A percentile compares a stretch with the other conserved stretches of the same genome.
Conservation (phyloP, 1,140 invertebrate species). For the Bursaphelenchus mucronatus region DNA sequence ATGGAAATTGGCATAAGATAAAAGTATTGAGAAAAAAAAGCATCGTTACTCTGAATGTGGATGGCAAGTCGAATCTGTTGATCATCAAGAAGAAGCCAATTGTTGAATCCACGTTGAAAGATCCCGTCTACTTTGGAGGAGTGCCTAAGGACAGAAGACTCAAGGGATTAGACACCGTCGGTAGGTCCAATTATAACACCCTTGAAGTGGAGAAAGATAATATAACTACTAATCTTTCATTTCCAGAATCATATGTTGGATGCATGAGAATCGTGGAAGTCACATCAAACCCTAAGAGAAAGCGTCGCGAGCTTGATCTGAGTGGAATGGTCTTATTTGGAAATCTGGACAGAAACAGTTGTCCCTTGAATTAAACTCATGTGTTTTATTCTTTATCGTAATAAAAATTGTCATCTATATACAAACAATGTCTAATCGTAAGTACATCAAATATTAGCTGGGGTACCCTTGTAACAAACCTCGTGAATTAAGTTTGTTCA, state of each 20-base stretch:
- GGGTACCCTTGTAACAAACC: neutral
- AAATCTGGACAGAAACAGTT: conserved; percentile 29
- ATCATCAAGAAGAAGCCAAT: conserved; percentile 68
- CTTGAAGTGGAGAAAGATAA: conserved; percentile 6
- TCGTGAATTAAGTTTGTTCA: conserved; percentile 1
- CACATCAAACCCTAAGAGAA: conserved; percentile 32
- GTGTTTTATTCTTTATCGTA: neutral
- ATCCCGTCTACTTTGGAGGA: conserved; percentile 82
- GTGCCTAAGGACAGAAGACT: conserved; percentile 66
- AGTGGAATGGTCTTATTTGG: conserved; percentile 34
- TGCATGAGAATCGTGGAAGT: conserved; percentile 43
- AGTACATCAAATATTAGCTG: neutral
- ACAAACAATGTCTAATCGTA: neutral
- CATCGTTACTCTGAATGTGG: conserved; percentile 74
- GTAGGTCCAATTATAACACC: conserved; percentile 15
- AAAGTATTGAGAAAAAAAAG: conserved; percentile 73
- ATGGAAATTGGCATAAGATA: conserved; percentile 88
- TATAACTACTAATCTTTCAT: conserved; percentile 1
- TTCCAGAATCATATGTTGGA: conserved; percentile 44
- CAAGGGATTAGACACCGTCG: conserved; percentile 47
- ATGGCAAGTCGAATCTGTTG: conserved; percentile 70
- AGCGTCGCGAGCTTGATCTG: conserved; percentile 34
- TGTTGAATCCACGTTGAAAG: conserved; percentile 76
- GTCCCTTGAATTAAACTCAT: conserved; percentile 40
- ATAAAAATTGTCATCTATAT: neutral